phyloP scores from a whole-genome alignment of 2,797 vertebrate genomes.

The Chelonia mydas region DNA sequence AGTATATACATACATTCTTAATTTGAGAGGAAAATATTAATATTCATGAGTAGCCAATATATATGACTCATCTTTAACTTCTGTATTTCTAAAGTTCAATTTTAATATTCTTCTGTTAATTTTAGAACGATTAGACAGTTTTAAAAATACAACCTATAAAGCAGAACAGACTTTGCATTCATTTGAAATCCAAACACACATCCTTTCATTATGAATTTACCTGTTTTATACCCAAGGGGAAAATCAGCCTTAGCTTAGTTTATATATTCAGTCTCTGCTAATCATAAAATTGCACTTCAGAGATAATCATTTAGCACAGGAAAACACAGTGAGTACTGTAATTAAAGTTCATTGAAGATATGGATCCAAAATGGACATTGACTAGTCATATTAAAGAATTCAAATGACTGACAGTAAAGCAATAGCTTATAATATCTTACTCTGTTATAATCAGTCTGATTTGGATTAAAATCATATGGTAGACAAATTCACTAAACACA shows the following conservation, averaged over 20 bases:
- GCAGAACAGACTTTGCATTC: constrained; percentile 47
- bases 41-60: constrained; percentile 56
- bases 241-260: constrained; percentile 56
- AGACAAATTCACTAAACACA: constrained; percentile 47
- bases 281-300: constrained; percentile 74
- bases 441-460: constrained; percentile 16
- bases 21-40: constrained; percentile 51
- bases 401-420: constrained; percentile 16
- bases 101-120: constrained; percentile 70
- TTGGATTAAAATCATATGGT: constrained; percentile 64
- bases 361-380: constrained; percentile 62
- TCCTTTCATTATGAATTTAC: constrained; percentile 69
- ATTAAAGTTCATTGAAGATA: constrained; percentile 62
- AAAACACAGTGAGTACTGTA: constrained; percentile 71
- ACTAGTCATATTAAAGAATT: constrained; percentile 43
- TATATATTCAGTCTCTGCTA: constrained; percentile 37
- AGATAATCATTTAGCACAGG: constrained; percentile 63
- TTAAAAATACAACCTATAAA: constrained; percentile 57
- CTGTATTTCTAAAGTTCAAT: constrained; percentile 70
- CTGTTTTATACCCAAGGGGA: constrained; percentile 61
- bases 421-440: constrained; percentile 37
- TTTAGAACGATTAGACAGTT: constrained; percentile 71
- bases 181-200: constrained; percentile 73
- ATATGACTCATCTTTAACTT: constrained; percentile 67
- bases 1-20: constrained; percentile 39